Conservation (phyloP, 2,888 invertebrate species). For the Anodontia alba region DNA sequence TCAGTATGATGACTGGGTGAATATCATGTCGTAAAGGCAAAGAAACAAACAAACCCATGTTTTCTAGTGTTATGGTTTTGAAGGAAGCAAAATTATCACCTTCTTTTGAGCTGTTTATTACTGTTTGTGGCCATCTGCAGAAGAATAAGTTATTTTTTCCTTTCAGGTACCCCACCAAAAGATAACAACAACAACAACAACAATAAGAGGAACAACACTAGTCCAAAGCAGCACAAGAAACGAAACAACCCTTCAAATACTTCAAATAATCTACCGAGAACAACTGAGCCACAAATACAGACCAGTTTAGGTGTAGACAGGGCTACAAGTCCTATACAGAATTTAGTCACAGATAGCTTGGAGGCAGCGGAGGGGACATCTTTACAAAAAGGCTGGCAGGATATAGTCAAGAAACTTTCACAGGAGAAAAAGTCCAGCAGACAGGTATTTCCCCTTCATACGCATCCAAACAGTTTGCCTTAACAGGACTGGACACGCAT, state of each 20-base stretch:
- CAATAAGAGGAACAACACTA: constrained; percentile 18
- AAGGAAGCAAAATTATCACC: neutral
- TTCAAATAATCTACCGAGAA: neutral
- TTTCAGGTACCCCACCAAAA: neutral
- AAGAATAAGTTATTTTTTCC: too few relatives aligned
- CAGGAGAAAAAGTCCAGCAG: constrained; percentile 67
- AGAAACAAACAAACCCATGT: too few relatives aligned
- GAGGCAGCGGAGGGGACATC: neutral
- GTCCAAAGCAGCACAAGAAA: constrained; percentile 13
- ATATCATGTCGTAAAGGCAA: too few relatives aligned
- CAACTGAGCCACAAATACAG: neutral
- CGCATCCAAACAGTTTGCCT: too few relatives aligned
- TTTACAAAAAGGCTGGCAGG: constrained; percentile 20
- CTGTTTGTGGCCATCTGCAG: too few relatives aligned
- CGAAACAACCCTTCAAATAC: neutral
- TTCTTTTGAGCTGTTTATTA: neutral
- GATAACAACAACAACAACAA: neutral
- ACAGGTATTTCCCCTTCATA: constrained; percentile 54
- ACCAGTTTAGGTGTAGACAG: neutral
- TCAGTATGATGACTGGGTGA: too few relatives aligned
- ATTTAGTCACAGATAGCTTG: neutral
- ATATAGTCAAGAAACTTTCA: constrained; percentile 59
- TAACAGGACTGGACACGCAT: too few relatives aligned
- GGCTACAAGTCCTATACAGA: neutral
- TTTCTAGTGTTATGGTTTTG: too few relatives aligned